Base-by-base conservation (phyloP, 1,140 invertebrate genomes). In the Drosophila ercepeae region DNA sequence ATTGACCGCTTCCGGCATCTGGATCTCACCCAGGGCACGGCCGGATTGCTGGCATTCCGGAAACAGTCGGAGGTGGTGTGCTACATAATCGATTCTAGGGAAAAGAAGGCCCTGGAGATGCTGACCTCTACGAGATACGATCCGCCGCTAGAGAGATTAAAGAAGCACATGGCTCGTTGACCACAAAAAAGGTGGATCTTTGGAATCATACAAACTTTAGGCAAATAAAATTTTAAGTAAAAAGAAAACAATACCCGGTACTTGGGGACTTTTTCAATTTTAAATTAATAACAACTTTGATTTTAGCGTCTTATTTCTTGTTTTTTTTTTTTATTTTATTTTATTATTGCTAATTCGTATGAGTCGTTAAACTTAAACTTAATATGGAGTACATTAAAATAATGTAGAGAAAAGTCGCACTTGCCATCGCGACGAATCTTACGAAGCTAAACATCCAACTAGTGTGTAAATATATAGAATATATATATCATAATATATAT, bases 291-390 rank as follows among this genome's bases (percentile, higher is more conserved):
- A n/a, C n/a, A n/a, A n/a, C n/a, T n/a, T n/a, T n/a, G n/a, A n/a
- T 46, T 50, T 53, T 51, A 52, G 46, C 42, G 27, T 86, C 72
- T 64, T 63, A 41, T 23, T 48, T 58, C n/a, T 52, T 69, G 52
- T 45, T 13, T 65, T 72, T 75, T 77, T 23, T 48, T 58, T 9
- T 52, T 69, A 48, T 45, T 13, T 65, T 72, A n/a, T 75, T 77
- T 60, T 78, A 72, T 78, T 78, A 84, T 57, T 72, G 57, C 75
- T 84, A 84, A 70, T 89, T 89, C 78, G 81, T 89, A 83, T 72
- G 81, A 79, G 81, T 86, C 71, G 58, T 76, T 84, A 86, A 70
- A 86, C 67, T 79, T 84, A 79, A 89, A 75, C 84, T 89, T 83
- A 83, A 79, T 78, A 89, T 72, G 57, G 58, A 83, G 41, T 75